Evolutionary conservation across 1,140 invertebrate species (phyloP).

Genomic region (Saccostrea cuccullata): DNA sequence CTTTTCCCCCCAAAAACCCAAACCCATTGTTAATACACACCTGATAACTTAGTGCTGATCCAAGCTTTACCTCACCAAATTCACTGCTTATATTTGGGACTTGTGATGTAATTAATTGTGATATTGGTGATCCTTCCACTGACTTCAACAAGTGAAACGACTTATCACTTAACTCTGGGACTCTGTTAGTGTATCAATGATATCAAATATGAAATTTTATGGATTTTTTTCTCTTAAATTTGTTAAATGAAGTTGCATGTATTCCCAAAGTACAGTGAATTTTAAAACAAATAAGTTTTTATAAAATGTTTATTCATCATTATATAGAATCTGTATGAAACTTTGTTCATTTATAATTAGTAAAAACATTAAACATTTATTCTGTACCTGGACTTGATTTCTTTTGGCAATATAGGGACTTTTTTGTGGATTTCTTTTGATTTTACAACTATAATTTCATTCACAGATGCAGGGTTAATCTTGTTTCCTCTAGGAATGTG

Average conservation of each 20-base stretch:
- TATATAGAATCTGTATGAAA: background rate
- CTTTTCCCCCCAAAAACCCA: no score
- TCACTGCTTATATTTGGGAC: background rate
- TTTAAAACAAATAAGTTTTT: background rate
- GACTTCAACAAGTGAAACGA: background rate
- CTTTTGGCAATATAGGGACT: constrained; percentile 2
- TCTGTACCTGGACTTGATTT: background rate
- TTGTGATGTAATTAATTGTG: background rate
- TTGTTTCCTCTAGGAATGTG: constrained; percentile 57
- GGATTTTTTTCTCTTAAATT: background rate
- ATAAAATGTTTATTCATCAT: background rate
- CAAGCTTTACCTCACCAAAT: background rate
- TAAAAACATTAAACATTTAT: background rate
- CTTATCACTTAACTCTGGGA: background rate
- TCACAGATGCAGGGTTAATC: constrained; percentile 40
- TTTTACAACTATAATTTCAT: background rate
- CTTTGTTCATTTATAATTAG: background rate
- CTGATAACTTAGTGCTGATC: constrained; percentile 19
- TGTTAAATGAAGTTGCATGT: background rate
- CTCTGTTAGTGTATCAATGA: background rate
- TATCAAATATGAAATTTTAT: constrained; percentile 9
- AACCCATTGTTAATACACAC: background rate
- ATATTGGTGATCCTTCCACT: constrained; percentile 18
- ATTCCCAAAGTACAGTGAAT: background rate
- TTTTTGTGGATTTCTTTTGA: constrained; percentile 11